A percentile compares a stretch with the other conserved stretches of the same genome.
Evolutionary conservation across 1,140 invertebrate species (phyloP).

Genomic region (Ganaspis sp.): DNA sequence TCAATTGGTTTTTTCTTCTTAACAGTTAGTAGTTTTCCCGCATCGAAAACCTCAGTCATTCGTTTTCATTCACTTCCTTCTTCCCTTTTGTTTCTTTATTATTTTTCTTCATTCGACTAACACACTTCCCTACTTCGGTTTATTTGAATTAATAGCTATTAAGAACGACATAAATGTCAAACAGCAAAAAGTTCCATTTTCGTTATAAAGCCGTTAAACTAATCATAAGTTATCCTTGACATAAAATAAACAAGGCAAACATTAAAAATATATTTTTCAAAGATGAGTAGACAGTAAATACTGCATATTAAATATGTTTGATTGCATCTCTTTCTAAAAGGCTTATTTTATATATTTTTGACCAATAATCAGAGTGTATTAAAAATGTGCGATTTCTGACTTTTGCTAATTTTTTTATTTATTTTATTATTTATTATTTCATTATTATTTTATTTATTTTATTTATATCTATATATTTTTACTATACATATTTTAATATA

Average conservation of each 20-base stretch:
- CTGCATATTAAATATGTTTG: no score
- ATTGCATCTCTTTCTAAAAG: no score
- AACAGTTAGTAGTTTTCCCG: background rate
- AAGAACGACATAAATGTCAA: background rate
- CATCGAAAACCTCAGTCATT: background rate
- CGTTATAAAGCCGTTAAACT: background rate
- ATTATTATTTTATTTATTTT: no score
- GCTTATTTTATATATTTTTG: no score
- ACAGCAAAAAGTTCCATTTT: background rate
- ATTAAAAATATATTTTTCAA: no score
- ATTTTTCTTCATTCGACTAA: constrained; percentile 2
- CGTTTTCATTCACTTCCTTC: background rate
- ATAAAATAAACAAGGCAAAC: background rate
- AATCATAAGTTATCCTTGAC: background rate
- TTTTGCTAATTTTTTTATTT: no score
- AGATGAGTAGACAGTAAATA: no score
- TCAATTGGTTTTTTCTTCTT: background rate
- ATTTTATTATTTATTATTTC: no score
- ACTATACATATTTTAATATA: no score
- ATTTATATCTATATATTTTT: no score
- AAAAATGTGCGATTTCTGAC: no score
- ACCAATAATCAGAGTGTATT: no score
- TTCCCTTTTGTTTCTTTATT: background rate
- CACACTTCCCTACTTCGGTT: background rate
- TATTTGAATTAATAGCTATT: constrained; percentile 1